Evolutionary conservation across 2,113 vertebrate genomes (phyloP).

Genomic region (Donacobius atricapilla): DNA sequence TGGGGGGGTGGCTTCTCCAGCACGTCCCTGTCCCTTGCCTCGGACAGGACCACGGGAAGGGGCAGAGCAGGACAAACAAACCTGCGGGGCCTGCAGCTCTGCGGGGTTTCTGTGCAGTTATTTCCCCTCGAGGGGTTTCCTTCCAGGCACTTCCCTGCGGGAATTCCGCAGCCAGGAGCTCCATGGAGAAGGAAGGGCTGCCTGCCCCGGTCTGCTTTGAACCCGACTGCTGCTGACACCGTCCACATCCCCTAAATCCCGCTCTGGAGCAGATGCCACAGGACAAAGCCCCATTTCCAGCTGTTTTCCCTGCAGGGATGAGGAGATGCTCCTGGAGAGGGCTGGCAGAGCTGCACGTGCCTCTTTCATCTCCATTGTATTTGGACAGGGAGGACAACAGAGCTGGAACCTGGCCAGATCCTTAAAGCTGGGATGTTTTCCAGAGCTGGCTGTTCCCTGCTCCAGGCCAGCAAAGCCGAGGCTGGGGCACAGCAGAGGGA

Average conservation of each 20-base stretch:
- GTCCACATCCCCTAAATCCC: neutral
- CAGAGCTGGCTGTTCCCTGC: neutral
- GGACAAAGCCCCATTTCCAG: neutral
- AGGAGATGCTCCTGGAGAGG: neutral
- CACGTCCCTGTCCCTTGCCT: fast-evolving
- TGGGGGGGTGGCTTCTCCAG: neutral
- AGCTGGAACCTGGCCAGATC: neutral
- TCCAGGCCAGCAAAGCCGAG: neutral
- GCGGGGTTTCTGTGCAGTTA: neutral
- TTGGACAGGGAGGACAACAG: neutral
- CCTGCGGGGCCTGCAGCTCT: neutral
- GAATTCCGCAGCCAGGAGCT: neutral
- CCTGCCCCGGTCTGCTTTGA: neutral
- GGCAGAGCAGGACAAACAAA: neutral
- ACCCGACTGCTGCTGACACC: neutral
- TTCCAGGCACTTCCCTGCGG: fast-evolving
- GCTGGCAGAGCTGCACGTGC: neutral
- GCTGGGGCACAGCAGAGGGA: neutral
- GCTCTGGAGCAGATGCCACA: fast-evolving
- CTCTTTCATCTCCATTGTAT: neutral
- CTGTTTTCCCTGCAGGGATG: fast-evolving
- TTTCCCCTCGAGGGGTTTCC: neutral
- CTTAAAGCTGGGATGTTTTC: neutral
- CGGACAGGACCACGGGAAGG: neutral
- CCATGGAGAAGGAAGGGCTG: fast-evolving